Evolutionary conservation across 2,797 vertebrate genomes (phyloP).

Genomic region (Acridotheres tristis): DNA sequence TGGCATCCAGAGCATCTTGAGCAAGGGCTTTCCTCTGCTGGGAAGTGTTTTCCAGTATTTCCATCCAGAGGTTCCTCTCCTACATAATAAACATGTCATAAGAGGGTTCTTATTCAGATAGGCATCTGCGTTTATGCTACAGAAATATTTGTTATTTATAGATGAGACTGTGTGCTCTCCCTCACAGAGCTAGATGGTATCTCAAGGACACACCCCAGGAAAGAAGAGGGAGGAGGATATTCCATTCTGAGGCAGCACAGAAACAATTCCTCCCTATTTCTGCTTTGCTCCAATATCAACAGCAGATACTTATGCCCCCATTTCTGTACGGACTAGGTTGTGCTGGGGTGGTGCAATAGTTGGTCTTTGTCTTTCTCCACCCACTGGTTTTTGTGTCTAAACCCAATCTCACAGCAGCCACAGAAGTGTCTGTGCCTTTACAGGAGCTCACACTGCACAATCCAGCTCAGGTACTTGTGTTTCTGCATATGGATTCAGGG

Average conservation of each 20-base stretch:
- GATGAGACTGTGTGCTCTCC: not conserved
- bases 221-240: not conserved
- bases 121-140: not conserved
- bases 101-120: not conserved
- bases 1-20: not conserved
- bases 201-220: not conserved
- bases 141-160: not conserved
- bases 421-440: not conserved
- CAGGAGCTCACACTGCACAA: not conserved
- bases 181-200: not conserved
- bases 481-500: not conserved
- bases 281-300: not conserved
- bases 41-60: not conserved
- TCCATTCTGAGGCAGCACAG: not conserved
- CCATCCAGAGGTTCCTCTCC: not conserved
- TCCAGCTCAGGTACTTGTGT: not conserved
- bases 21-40: not conserved
- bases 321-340: accelerated
- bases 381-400: not conserved
- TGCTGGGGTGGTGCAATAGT: not conserved
- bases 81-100: not conserved
- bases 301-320: not conserved
- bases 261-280: not conserved
- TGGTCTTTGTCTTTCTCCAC: not conserved
- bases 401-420: not conserved